Evolutionary conservation across 2,113 vertebrate species (phyloP), one percentile per base, ranked within the genome.

Genomic region (Tachysurus fulvidraco): DNA sequence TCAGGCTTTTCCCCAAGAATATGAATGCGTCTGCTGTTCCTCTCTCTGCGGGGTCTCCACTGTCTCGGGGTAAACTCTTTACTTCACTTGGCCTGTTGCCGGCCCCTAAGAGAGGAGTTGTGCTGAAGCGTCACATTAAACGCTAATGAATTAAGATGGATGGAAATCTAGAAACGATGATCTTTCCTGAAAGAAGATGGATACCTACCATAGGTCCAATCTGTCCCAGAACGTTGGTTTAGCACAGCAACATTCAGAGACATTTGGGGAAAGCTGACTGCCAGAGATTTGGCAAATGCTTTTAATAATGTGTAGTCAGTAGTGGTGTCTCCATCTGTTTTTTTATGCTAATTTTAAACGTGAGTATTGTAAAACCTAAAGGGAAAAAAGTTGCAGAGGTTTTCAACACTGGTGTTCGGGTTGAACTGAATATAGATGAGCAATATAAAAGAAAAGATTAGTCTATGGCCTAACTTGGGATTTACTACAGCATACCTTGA

Each of bases 21-120:
- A 86, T 81, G 78, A 86, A 86, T 86, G 85, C 7, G 78, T 86
- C 85, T 86, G 85, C 85, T 60, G 65, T 81, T 86, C 36, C 65
- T 60, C 30, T 67, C 55, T 81, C 78, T 5, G 55, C 64, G 10
- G 65, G 85, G 85, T 69, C 78, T 81, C 44, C 85, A 25, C 80
- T 46, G 80, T 83, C 44, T 87, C 7, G 46, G 78, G 85, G 80
- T 87, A 60, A 64, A 57, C 77, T 11, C 55, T 86, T 62, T 74
- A 46, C 79, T 82, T 60, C 52, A 10, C 79, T 87, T 87, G 86
- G 80, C 81, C 57, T 14, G 16, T 30, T 54, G 80, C 86, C 80
- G 79, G 41, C n/a, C 80, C 86, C 69, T 52, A 6, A 78, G 71
- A 77, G 52, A 83, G 41, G 69, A 87, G 60, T 74, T 83, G 30